These are phyloP conservation scores for Anas acuta DNA, from an alignment of 2,797 vertebrate genomes.

Conservation along the genomic window DNA sequence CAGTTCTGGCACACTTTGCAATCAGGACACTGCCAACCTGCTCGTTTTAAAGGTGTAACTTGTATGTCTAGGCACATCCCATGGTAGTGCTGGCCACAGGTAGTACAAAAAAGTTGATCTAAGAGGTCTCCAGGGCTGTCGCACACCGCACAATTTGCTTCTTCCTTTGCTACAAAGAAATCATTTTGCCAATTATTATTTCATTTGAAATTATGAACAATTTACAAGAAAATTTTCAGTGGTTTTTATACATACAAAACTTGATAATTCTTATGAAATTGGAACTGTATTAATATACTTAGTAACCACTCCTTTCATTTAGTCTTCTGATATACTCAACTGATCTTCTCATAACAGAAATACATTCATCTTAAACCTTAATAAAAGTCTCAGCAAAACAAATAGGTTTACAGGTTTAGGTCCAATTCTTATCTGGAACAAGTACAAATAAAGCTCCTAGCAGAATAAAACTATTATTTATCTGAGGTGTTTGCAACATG, in stretches of 20 bases:
- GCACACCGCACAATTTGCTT: conserved; percentile 94
- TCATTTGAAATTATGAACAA: not conserved
- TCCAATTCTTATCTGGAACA: not conserved
- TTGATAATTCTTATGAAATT: not conserved
- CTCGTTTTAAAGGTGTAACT: conserved; percentile 93
- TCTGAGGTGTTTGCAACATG: not conserved
- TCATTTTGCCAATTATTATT: conserved; percentile 1
- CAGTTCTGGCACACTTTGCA: conserved; percentile 99
- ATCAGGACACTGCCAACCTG: conserved; percentile 98
- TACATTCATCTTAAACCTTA: not conserved
- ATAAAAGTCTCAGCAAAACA: not conserved
- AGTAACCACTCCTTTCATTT: not conserved
- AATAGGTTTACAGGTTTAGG: not conserved
- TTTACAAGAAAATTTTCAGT: not conserved
- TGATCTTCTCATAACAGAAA: not conserved
- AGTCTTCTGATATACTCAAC: not conserved
- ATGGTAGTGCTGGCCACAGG: conserved; percentile 98
- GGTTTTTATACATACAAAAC: not conserved
- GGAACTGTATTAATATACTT: not conserved
- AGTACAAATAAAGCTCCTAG: not conserved
- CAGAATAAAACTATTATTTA: not conserved
- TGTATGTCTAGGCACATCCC: conserved; percentile 98
- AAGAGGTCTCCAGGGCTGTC: conserved; percentile 96
- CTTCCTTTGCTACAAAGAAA: conserved; percentile 87
- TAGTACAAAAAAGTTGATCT: conserved; percentile 99